Conservation (phyloP, 1,140 invertebrate species). For the Micrasema longulum region DNA sequence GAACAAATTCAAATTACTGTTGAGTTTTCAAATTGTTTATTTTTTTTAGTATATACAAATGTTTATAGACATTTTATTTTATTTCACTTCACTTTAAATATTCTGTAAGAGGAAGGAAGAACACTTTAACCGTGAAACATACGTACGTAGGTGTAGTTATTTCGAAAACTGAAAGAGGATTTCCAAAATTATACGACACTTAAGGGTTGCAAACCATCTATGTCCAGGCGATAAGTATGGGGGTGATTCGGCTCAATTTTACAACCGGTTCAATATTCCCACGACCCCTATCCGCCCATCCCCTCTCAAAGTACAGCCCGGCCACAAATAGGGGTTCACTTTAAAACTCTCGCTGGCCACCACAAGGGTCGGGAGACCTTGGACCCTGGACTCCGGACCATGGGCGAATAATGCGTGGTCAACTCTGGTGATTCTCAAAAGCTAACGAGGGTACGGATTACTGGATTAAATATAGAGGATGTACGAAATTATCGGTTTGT, state of each 20-base stretch:
- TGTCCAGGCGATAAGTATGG: constrained; percentile 14
- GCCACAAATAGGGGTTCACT: constrained; percentile 36
- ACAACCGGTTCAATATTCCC: constrained; percentile 32
- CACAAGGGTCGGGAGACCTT: constrained; percentile 4
- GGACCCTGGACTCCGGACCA: background rate
- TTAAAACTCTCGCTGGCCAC: constrained; percentile 30
- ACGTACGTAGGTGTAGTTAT: no score
- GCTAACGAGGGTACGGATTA: constrained; percentile 26
- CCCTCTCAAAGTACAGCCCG: constrained; percentile 24
- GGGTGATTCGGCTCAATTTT: constrained; percentile 30
- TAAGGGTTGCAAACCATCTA: background rate
- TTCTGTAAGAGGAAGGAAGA: no score
- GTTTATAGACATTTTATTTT: no score
- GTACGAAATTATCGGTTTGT: background rate
- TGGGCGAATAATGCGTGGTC: constrained; percentile 27
- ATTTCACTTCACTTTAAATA: no score
- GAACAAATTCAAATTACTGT: no score
- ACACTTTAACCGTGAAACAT: no score
- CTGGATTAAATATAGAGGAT: background rate
- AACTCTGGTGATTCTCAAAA: constrained; percentile 26
- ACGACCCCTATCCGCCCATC: constrained; percentile 4
- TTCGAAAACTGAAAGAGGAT: no score
- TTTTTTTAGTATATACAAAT: no score
- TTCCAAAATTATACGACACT: no score
- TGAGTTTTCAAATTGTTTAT: no score